A percentile compares a stretch with the other conserved stretches of the same genome.
These are phyloP conservation scores for Lithosia quadra DNA, from an alignment of 2,888 invertebrate genomes.

Conservation along the genomic window DNA sequence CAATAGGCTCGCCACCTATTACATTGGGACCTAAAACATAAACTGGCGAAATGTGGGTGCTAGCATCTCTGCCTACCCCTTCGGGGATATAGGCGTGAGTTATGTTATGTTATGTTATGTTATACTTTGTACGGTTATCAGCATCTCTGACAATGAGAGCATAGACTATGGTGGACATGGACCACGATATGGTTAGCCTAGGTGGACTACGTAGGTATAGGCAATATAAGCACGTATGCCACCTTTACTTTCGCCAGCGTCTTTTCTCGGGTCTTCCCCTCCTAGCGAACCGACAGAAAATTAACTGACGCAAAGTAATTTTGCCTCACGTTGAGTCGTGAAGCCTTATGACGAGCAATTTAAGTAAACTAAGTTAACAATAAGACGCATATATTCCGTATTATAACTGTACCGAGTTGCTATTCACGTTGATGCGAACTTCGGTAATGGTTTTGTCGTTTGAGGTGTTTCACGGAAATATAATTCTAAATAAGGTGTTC, in stretches of 20 bases:
- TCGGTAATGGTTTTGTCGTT: constrained; percentile 29
- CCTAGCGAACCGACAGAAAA: not conserved
- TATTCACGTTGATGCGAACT: constrained; percentile 30
- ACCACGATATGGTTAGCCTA: too few species aligned
- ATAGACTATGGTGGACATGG: too few species aligned
- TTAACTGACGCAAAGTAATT: not conserved
- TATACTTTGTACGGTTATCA: too few species aligned
- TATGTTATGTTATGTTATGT: too few species aligned
- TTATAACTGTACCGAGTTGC: constrained; percentile 33
- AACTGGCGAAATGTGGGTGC: too few species aligned
- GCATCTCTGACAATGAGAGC: too few species aligned
- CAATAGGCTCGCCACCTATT: too few species aligned
- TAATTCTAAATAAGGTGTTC: constrained; percentile 18
- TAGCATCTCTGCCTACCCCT: too few species aligned
- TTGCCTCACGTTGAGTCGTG: not conserved
- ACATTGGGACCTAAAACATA: too few species aligned
- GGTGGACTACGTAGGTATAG: too few species aligned
- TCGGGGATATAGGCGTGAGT: too few species aligned
- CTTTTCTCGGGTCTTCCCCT: not conserved
- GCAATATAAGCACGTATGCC: not conserved
- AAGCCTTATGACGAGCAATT: constrained; percentile 3
- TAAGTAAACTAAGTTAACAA: constrained; percentile 35
- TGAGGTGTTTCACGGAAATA: constrained; percentile 22
- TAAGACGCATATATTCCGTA: constrained; percentile 22
- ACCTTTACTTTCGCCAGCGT: not conserved